A percentile compares a stretch with the other conserved stretches of the same genome.
phyloP scores from a whole-genome alignment of 2,797 vertebrate species.

The Silurus lanzhouensis region DNA sequence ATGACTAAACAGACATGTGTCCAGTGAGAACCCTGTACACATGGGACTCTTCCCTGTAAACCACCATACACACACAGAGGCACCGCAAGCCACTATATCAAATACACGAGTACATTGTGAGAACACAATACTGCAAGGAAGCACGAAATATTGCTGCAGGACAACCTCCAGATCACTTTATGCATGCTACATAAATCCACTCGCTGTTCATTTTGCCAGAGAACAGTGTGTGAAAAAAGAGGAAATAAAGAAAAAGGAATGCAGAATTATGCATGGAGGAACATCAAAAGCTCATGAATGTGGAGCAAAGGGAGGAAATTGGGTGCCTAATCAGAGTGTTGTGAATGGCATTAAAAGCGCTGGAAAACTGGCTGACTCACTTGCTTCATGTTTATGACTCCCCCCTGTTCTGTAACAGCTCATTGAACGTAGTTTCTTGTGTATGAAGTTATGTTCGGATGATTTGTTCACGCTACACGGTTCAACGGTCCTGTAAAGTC shows the following conservation, averaged over 20 bases:
- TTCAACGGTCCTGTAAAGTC: not conserved
- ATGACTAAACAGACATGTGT: slow-evolving; percentile 32
- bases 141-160: slow-evolving; percentile 34
- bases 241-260: slow-evolving; percentile 70
- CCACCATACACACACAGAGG: slow-evolving; percentile 34
- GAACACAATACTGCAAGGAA: slow-evolving; percentile 19
- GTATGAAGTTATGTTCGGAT: not conserved
- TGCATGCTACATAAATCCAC: slow-evolving; percentile 54
- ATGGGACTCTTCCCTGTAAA: not conserved
- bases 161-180: slow-evolving; percentile 29
- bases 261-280: slow-evolving; percentile 67
- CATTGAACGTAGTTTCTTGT: slow-evolving; percentile 6
- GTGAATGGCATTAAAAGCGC: slow-evolving; percentile 37
- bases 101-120: slow-evolving; percentile 16
- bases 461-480: not conserved
- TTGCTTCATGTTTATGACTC: slow-evolving; percentile 19
- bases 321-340: slow-evolving; percentile 63
- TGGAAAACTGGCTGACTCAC: slow-evolving; percentile 52
- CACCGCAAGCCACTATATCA: slow-evolving; percentile 11
- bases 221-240: slow-evolving; percentile 36
- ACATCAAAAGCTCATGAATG: slow-evolving; percentile 73
- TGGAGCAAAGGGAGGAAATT: slow-evolving; percentile 64
- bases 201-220: slow-evolving; percentile 42
- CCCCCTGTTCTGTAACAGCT: not conserved
- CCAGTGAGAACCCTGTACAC: slow-evolving; percentile 25